These are phyloP conservation scores for Carassius gibelio DNA, from an alignment of 2,113 vertebrate species.

Conservation along the genomic window DNA sequence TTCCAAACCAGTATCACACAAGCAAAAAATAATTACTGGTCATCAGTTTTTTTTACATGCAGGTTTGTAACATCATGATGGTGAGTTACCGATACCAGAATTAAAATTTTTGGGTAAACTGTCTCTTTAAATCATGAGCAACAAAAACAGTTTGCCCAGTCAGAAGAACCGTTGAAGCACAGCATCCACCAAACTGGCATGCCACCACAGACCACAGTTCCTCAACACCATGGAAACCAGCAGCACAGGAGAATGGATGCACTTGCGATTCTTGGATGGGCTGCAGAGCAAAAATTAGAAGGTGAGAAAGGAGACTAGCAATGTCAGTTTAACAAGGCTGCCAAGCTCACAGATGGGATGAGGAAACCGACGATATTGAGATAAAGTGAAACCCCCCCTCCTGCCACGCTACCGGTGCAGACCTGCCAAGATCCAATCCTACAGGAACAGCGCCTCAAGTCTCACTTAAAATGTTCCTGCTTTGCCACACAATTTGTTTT, in stretches of 20 bases:
- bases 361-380: slow-evolving; percentile 44
- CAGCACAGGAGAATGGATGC: slow-evolving; percentile 40
- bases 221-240: slow-evolving; percentile 33
- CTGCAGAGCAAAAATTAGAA: slow-evolving; percentile 46
- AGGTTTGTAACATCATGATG: background rate
- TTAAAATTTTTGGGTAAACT: background rate
- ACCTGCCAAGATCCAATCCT: slow-evolving; percentile 43
- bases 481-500: slow-evolving; percentile 31
- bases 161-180: background rate
- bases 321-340: slow-evolving; percentile 45
- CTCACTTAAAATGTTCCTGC: slow-evolving; percentile 44
- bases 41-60: background rate
- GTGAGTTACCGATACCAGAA: background rate
- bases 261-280: slow-evolving; percentile 32
- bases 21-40: background rate
- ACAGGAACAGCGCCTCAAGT: slow-evolving; percentile 40
- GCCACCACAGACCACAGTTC: slow-evolving; percentile 17
- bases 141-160: background rate
- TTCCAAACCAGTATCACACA: background rate
- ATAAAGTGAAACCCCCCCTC: slow-evolving; percentile 50
- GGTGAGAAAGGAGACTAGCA: slow-evolving; percentile 49
- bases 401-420: slow-evolving; percentile 37
- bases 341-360: slow-evolving; percentile 58
- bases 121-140: background rate
- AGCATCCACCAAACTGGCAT: slow-evolving; percentile 8